Percentiles rank a stretch among this genome's conserved stretches.
These are phyloP conservation scores for Brenthis ino DNA, from an alignment of 2,888 invertebrate species.

Conservation along the genomic window DNA sequence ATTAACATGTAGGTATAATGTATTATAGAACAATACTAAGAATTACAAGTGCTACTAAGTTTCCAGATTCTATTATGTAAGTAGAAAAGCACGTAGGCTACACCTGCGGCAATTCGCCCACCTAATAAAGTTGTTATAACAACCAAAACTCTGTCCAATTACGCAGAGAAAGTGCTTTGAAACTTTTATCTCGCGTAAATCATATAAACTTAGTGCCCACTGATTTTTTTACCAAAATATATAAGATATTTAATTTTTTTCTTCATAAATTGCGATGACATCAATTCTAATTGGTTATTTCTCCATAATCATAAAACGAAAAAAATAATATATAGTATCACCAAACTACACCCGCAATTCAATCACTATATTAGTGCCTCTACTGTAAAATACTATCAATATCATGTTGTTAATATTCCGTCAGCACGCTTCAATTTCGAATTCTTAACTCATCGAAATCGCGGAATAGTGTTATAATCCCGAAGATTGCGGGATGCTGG, in stretches of 20 bases:
- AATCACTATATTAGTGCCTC: too few relatives aligned
- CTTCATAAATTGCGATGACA: too few relatives aligned
- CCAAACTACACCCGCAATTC: too few relatives aligned
- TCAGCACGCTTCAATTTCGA: slow-evolving; percentile 7
- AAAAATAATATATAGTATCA: too few relatives aligned
- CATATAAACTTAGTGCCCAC: slow-evolving; percentile 8
- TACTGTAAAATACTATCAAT: too few relatives aligned
- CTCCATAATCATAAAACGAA: too few relatives aligned
- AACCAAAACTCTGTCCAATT: slow-evolving; percentile 60
- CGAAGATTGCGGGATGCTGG: slow-evolving; percentile 57
- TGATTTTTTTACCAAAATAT: too few relatives aligned
- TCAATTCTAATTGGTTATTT: too few relatives aligned
- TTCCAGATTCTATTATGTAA: slow-evolving; percentile 19
- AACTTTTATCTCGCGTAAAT: slow-evolving; percentile 61
- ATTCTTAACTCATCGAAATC: slow-evolving; percentile 51
- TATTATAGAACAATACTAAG: not conserved
- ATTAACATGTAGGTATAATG: not conserved
- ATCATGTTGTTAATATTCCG: not conserved
- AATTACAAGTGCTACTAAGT: not conserved
- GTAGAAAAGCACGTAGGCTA: slow-evolving; percentile 29
- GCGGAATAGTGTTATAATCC: slow-evolving; percentile 48
- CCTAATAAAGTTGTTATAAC: slow-evolving; percentile 57
- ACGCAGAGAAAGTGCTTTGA: slow-evolving; percentile 70
- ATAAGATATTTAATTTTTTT: too few relatives aligned
- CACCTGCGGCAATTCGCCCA: slow-evolving; percentile 37